These are phyloP conservation scores for Cylindroiulus punctatus DNA, from an alignment of 2,888 invertebrate species.

Conservation along the genomic window DNA sequence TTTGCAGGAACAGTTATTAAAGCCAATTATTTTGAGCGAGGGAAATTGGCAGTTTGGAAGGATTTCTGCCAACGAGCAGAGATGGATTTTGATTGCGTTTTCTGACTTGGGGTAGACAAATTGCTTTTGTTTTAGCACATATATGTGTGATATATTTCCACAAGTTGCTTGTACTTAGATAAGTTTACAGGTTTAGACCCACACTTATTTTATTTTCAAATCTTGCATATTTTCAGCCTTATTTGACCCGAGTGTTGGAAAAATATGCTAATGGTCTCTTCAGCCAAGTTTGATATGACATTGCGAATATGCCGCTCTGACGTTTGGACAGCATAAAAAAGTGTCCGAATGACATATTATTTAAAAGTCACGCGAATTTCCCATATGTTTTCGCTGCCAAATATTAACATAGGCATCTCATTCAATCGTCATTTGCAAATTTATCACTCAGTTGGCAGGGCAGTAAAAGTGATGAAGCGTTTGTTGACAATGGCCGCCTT, in stretches of 20 bases:
- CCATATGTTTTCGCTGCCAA: not conserved
- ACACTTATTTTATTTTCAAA: too few species aligned
- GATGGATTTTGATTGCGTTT: not conserved
- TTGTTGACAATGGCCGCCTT: slow-evolving; percentile 13
- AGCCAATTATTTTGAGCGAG: slow-evolving; percentile 35
- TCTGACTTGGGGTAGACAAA: not conserved
- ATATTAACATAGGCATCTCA: slow-evolving; percentile 27
- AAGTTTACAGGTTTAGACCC: too few species aligned
- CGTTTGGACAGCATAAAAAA: not conserved
- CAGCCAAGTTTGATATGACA: not conserved
- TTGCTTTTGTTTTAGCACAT: not conserved
- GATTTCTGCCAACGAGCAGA: not conserved
- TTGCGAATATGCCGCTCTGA: not conserved
- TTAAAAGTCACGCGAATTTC: slow-evolving; percentile 30
- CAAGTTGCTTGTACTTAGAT: too few species aligned
- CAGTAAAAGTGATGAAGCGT: slow-evolving; percentile 17
- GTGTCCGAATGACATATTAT: not conserved
- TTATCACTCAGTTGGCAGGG: not conserved
- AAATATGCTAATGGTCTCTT: too few species aligned
- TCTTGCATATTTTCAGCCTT: too few species aligned
- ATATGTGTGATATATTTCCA: too few species aligned
- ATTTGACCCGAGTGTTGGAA: too few species aligned
- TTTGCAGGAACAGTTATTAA: slow-evolving; percentile 34
- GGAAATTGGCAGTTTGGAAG: slow-evolving; percentile 13
- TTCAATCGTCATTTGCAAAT: not conserved